Conservation (phyloP, 2,888 invertebrate genomes). For the Rotaria socialis region DNA sequence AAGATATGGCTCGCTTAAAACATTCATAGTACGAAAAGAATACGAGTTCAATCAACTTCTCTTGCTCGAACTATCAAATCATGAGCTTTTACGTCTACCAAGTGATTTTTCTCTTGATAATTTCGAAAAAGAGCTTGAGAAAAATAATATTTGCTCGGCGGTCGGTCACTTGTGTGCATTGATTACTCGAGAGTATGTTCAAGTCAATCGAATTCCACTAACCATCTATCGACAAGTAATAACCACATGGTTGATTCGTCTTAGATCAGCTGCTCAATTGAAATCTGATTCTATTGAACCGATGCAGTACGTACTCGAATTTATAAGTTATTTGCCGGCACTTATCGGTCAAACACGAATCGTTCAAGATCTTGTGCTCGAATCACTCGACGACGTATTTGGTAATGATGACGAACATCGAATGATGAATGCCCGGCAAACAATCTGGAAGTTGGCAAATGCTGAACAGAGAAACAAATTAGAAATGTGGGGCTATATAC, state of each 20-base stretch:
- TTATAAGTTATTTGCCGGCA: neutral
- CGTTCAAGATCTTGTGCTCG: neutral
- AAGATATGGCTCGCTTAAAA: neutral
- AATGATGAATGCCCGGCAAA: too few relatives aligned
- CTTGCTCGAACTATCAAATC: neutral
- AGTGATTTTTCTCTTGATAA: neutral
- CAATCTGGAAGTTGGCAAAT: too few relatives aligned
- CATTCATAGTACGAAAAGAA: neutral
- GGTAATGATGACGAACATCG: neutral
- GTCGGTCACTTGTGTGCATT: neutral
- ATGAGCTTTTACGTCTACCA: constrained; percentile 5
- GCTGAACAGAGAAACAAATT: neutral
- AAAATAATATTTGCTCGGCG: neutral
- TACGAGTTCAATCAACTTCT: neutral
- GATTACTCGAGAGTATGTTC: neutral
- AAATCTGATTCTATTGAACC: neutral
- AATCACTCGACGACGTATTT: neutral
- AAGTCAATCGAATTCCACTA: neutral
- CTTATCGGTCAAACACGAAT: neutral
- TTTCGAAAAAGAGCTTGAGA: neutral
- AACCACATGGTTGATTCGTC: neutral
- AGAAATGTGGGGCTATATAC: neutral
- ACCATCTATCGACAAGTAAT: neutral
- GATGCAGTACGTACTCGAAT: neutral
- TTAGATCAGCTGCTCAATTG: neutral